Evolutionary conservation across 1,140 invertebrate species (phyloP).

Genomic region (Eueides isabella): DNA sequence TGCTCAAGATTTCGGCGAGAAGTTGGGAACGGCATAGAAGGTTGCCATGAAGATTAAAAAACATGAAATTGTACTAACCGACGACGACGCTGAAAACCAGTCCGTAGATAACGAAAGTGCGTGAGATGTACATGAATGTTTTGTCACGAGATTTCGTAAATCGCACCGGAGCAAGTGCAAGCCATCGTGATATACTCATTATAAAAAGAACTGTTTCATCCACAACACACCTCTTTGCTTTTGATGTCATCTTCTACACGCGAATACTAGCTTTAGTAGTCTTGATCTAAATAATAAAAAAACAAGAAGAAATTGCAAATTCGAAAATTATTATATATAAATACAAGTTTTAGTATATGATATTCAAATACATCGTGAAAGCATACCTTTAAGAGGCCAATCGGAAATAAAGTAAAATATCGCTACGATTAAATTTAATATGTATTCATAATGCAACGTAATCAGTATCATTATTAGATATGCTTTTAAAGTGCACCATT

Average conservation of each 20-base stretch:
- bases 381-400: not conserved
- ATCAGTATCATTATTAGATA: not conserved
- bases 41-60: no score
- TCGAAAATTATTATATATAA: not conserved
- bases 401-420: not conserved
- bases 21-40: no score
- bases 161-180: conserved; percentile 6
- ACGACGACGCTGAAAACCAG: not conserved
- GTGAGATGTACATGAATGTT: conserved; percentile 1
- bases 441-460: not conserved
- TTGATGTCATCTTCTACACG: not conserved
- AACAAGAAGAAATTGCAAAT: not conserved
- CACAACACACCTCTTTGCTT: not conserved
- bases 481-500: not conserved
- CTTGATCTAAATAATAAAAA: not conserved
- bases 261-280: not conserved
- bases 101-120: not conserved
- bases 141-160: not conserved
- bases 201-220: not conserved
- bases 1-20: no score
- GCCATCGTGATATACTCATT: not conserved
- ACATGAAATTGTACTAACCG: not conserved
- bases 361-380: no score
- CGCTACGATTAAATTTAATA: not conserved
- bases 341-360: no score